Evolutionary conservation across 2,113 vertebrate species (phyloP), one percentile per base, ranked within the genome.

Genomic region (Taurulus bubalis): DNA sequence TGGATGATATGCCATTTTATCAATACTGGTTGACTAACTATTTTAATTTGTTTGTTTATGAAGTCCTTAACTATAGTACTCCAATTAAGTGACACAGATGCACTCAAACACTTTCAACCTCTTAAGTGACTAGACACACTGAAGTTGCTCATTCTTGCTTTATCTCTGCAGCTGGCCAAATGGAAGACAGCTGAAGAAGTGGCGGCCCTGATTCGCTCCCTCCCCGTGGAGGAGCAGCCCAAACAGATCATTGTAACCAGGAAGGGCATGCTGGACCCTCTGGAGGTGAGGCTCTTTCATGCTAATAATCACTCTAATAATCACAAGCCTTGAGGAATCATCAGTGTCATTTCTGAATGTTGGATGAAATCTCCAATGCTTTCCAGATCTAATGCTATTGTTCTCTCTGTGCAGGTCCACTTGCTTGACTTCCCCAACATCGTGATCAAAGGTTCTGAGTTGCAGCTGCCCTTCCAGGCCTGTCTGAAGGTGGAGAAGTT

Each of bases 161-260:
- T 82, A 40, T 64, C 56, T 58, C 68, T 91, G 58, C 79, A 99
- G 98, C 90, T 99, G 95, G 98, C 98, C 72, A 99, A 99, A 81
- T 99, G 98, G 98, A 99, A 99, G 93, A 99, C 98, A 0, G 98
- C 98, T 84, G 98, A 99, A 87, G 98, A 99, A 89, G 98, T 99
- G 84, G 98, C 98, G 80, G 98, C 98, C 68, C 93, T 99, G 90
- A 99, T 99, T 88, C 96, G 98, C 12, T 99, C 98, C 0, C 96
- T 99, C 20, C 98, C 98, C 0, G 98, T 99, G 87, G 98, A 99
- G 80, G 98, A 99, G 87, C 98, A 99, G 95, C 98, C 98, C 1
- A 99, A 99, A 84, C 98, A 99, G 94, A 99, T 99, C 92, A 99
- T 99, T 60, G 98, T 99, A 58, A 99, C 98, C 49, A 96, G 98